Evolutionary conservation across 1,140 invertebrate genomes (phyloP).

Genomic region (Drosophila serrata): DNA sequence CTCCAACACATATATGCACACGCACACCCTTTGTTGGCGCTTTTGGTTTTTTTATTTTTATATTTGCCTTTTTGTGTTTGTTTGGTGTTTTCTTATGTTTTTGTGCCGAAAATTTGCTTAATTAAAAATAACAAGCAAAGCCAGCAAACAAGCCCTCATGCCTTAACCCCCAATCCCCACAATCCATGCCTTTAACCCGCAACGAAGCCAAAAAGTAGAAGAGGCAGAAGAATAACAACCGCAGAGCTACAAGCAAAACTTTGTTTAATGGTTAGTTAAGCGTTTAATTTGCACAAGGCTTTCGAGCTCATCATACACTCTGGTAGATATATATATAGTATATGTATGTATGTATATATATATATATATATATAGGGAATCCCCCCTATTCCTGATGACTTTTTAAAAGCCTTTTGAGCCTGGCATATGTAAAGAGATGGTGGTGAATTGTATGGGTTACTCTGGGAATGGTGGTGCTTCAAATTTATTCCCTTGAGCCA

Average conservation of each 20-base stretch:
- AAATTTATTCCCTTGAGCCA: background rate
- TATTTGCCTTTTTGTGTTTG: constrained; percentile 47
- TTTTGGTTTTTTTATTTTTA: constrained; percentile 50
- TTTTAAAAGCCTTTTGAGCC: constrained; percentile 31
- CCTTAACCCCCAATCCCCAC: background rate
- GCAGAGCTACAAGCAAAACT: constrained; percentile 79
- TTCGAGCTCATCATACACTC: constrained; percentile 37
- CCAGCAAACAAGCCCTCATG: constrained; percentile 39
- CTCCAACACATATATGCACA: background rate
- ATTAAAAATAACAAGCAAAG: constrained; percentile 77
- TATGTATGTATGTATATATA: background rate
- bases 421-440: constrained; percentile 8
- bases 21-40: constrained; percentile 23
- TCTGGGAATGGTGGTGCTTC: background rate
- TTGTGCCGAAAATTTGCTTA: constrained; percentile 78
- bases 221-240: constrained; percentile 55
- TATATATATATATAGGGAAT: background rate
- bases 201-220: constrained; percentile 13
- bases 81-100: constrained; percentile 67
- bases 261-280: constrained; percentile 82
- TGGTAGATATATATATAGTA: constrained; percentile 4
- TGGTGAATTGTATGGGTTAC: constrained; percentile 9
- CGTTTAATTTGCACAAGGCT: constrained; percentile 76
- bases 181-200: constrained; percentile 4
- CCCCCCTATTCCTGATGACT: constrained; percentile 10